Conservation (phyloP, 2,888 invertebrate species). For the Netelia virgata region DNA sequence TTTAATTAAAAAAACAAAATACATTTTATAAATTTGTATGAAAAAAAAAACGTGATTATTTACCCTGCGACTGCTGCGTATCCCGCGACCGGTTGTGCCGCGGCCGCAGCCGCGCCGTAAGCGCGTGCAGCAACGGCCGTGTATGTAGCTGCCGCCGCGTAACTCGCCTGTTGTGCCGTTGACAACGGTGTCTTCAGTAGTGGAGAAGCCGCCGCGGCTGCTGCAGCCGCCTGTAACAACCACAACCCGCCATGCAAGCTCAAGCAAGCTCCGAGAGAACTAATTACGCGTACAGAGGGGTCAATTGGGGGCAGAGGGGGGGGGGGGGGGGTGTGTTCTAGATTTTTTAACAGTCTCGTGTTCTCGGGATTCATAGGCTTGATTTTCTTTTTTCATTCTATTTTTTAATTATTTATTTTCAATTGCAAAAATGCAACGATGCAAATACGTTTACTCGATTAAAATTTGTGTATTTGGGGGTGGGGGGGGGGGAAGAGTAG, state of each 20-base stretch:
- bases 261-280: conserved; percentile 82
- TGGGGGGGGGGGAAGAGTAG: not conserved
- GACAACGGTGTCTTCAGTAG: conserved; percentile 94
- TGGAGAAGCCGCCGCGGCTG: conserved; percentile 91
- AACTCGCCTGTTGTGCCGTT: conserved; percentile 94
- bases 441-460: conserved; percentile 8
- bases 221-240: conserved; percentile 87
- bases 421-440: conserved; percentile 22
- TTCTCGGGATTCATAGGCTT: conserved; percentile 40
- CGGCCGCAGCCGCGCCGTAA: conserved; percentile 91
- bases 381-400: conserved; percentile 17
- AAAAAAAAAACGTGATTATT: conserved; percentile 78
- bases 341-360: conserved; percentile 68
- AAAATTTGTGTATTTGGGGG: not conserved
- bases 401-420: not conserved
- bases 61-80: conserved; percentile 91
- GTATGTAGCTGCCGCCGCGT: conserved; percentile 95
- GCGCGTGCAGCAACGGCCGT: conserved; percentile 94
- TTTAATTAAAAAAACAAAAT: conserved; percentile 31
- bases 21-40: conserved; percentile 22
- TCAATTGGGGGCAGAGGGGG: not conserved
- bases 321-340: conserved; percentile 52
- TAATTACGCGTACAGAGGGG: conserved; percentile 73
- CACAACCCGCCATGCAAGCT: conserved; percentile 83
- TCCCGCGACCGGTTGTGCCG: conserved; percentile 90